These are phyloP conservation scores for Coranthus polyacanthus DNA, from an alignment of 2,797 vertebrate species.

Conservation along the genomic window DNA sequence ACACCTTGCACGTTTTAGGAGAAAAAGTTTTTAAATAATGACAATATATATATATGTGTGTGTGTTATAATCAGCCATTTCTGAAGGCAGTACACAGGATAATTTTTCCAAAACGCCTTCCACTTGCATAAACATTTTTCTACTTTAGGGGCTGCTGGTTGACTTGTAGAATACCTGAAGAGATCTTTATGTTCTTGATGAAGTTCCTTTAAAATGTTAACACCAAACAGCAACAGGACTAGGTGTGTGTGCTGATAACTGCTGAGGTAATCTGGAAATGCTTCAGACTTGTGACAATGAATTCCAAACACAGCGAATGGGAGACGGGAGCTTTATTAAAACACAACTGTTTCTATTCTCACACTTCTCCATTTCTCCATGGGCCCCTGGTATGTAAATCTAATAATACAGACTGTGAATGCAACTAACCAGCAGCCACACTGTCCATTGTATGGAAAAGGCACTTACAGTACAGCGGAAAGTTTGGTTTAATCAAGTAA, in stretches of 20 bases:
- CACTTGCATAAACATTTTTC: too few species aligned
- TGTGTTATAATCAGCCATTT: too few species aligned
- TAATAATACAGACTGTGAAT: conserved; percentile 70
- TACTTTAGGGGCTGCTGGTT: too few species aligned
- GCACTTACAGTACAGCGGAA: conserved; percentile 62
- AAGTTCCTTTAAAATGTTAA: conserved; percentile 11
- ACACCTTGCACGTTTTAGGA: conserved; percentile 6
- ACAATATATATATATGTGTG: too few species aligned
- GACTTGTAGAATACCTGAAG: too few species aligned
- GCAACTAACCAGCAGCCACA: conserved; percentile 57
- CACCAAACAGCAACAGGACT: background rate
- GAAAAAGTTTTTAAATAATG: too few species aligned
- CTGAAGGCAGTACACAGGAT: too few species aligned
- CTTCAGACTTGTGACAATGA: conserved; percentile 31
- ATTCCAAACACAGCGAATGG: conserved; percentile 42
- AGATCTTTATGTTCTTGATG: too few species aligned
- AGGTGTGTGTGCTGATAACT: background rate
- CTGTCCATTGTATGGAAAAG: conserved; percentile 63
- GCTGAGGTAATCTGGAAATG: conserved; percentile 22
- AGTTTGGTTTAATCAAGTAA: conserved; percentile 12
- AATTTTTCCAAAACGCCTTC: too few species aligned
- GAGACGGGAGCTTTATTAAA: conserved; percentile 58
- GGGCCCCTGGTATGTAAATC: conserved; percentile 75
- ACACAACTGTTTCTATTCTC: conserved; percentile 65
- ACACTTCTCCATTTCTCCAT: conserved; percentile 58